phyloP scores from a whole-genome alignment of 2,797 vertebrate species.

The Pseudochirops cupreus region DNA sequence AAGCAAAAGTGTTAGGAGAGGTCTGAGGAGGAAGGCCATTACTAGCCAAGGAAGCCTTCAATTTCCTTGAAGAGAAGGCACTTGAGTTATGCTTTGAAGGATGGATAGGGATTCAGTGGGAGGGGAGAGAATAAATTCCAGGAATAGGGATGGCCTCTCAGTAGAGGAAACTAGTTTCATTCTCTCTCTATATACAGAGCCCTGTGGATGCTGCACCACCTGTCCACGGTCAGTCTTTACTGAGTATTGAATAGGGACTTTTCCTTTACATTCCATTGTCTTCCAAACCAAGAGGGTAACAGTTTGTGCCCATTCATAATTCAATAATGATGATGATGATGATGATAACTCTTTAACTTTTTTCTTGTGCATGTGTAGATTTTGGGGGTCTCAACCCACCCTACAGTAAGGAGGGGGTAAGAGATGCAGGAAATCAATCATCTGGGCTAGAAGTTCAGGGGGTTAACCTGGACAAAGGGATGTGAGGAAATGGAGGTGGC shows the following conservation, averaged over 20 bases:
- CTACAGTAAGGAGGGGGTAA: background rate
- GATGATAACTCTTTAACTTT: background rate
- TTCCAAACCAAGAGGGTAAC: slow-evolving; percentile 20
- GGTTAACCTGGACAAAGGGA: background rate
- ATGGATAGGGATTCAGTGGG: background rate
- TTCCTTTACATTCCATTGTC: slow-evolving; percentile 3
- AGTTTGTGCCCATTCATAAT: slow-evolving; percentile 28
- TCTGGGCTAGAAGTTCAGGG: background rate
- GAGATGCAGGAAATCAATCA: background rate
- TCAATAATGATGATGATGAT: background rate
- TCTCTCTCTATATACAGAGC: background rate
- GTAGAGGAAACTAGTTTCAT: background rate
- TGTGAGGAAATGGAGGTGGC: background rate
- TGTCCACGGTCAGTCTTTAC: slow-evolving; percentile 3
- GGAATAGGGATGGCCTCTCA: background rate
- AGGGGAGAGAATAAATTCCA: background rate
- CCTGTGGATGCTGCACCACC: background rate
- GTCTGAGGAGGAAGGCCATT: background rate
- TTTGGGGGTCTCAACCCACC: background rate
- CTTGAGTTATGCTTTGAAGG: background rate
- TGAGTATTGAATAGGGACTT: slow-evolving; percentile 22
- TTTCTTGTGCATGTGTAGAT: background rate
- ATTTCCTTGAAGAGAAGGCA: background rate
- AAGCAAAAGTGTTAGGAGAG: background rate
- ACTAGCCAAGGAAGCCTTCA: background rate